Conservation (phyloP, 2,888 invertebrate genomes). For the Drosophila buzzatii region DNA sequence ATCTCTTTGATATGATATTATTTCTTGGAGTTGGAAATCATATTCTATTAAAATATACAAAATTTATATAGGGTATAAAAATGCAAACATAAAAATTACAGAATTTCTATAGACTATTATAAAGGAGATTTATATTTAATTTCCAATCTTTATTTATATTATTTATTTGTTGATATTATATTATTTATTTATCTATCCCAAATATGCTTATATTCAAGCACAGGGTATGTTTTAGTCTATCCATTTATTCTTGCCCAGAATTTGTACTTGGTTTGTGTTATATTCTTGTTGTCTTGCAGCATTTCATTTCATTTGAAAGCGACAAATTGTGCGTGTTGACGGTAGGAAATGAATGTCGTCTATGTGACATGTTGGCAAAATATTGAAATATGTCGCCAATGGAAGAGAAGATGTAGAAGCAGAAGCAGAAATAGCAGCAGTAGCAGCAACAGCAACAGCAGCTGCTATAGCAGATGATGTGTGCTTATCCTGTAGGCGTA, state of each 20-base stretch:
- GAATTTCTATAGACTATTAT: too few species aligned
- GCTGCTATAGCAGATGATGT: conserved; percentile 27
- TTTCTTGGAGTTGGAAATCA: neutral
- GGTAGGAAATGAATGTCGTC: conserved; percentile 75
- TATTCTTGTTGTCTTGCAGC: conserved; percentile 42
- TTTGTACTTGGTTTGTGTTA: conserved; percentile 20
- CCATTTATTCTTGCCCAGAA: accelerated
- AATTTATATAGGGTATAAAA: too few species aligned
- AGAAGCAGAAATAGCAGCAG: conserved; percentile 10
- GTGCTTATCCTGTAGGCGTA: conserved; percentile 48
- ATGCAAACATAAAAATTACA: neutral
- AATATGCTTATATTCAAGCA: neutral
- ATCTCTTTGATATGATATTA: too few species aligned
- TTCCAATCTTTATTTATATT: too few species aligned
- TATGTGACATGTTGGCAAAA: conserved; percentile 73
- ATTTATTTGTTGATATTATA: too few species aligned
- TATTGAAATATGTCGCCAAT: conserved; percentile 65
- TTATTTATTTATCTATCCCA: too few species aligned
- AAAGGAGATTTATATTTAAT: too few species aligned
- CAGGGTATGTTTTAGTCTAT: conserved; percentile 7
- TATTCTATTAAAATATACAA: neutral
- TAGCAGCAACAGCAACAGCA: neutral
- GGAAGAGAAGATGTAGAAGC: conserved; percentile 1
- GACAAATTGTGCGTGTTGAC: conserved; percentile 80
- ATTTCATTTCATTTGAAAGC: conserved; percentile 73